Percentiles rank a stretch among this genome's conserved stretches.
Conservation (phyloP, 2,113 vertebrate genomes). For the Anhinga rufa region DNA sequence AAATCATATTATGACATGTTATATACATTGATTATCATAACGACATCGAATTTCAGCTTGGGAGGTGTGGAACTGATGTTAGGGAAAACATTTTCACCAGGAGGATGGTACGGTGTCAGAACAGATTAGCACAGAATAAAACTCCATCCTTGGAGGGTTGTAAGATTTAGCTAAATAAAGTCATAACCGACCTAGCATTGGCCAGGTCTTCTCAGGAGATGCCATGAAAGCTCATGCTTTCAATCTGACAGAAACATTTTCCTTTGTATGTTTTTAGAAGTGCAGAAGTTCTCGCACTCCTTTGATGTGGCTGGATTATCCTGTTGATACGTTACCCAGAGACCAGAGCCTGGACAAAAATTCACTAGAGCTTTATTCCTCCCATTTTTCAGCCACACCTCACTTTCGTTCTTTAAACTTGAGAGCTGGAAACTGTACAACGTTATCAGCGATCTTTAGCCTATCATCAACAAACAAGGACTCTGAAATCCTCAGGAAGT, state of each 20-base stretch:
- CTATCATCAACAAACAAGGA: not conserved
- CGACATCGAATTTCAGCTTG: not conserved
- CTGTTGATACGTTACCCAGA: not conserved
- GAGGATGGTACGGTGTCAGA: not conserved
- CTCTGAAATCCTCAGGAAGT: not conserved
- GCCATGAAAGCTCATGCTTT: not conserved
- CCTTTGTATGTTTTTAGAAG: not conserved
- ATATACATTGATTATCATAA: not conserved
- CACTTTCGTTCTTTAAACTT: not conserved
- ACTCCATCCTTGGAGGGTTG: not conserved
- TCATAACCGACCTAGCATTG: fast-evolving
- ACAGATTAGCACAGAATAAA: not conserved
- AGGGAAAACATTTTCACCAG: not conserved
- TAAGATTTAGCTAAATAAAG: not conserved
- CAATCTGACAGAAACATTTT: not conserved
- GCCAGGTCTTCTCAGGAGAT: not conserved
- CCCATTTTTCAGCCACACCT: not conserved
- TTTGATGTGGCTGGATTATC: not conserved
- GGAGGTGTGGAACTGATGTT: not conserved
- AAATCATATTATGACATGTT: not conserved
- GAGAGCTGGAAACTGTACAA: not conserved
- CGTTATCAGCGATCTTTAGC: not conserved
- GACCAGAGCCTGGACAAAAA: not conserved
- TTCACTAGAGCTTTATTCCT: not conserved
- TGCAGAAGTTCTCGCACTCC: not conserved